Conservation (phyloP, 2,113 vertebrate genomes). For the Setophaga petechia region DNA sequence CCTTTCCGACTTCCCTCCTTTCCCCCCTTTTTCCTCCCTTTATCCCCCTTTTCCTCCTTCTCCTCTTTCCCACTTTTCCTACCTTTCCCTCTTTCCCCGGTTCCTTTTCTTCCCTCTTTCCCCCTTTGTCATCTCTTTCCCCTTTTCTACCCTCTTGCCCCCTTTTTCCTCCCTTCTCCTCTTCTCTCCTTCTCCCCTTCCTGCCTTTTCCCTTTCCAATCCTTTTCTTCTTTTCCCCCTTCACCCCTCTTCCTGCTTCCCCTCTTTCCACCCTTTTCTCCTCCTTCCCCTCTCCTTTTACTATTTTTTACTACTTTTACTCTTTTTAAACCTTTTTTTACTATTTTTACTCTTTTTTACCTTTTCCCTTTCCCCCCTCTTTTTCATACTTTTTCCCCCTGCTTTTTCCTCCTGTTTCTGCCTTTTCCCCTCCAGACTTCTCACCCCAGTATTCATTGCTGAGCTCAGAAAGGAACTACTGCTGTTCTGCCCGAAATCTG, state of each 20-base stretch:
- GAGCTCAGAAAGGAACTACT: not conserved
- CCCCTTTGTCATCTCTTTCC: not conserved
- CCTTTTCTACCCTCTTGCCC: not conserved
- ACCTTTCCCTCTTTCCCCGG: accelerated
- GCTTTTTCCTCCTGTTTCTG: accelerated
- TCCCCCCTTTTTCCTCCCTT: not conserved
- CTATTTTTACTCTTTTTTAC: not conserved
- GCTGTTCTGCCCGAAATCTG: not conserved
- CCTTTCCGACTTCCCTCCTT: not conserved
- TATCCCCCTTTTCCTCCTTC: not conserved
- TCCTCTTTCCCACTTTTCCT: not conserved
- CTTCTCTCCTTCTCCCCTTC: too few species aligned
- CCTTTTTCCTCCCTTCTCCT: not conserved
- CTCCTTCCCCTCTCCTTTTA: not conserved
- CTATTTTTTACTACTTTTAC: not conserved
- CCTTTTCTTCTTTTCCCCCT: too few species aligned
- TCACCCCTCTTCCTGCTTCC: not conserved
- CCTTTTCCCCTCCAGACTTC: not conserved
- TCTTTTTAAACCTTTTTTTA: not conserved
- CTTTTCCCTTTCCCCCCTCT: accelerated
- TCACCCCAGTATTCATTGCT: not conserved
- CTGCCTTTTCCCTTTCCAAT: not conserved
- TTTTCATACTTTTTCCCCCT: accelerated
- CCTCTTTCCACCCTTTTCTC: not conserved
- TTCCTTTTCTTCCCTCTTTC: not conserved